Base-by-base conservation (phyloP, 2,797 vertebrate genomes). In the Gobio occitaniae region DNA sequence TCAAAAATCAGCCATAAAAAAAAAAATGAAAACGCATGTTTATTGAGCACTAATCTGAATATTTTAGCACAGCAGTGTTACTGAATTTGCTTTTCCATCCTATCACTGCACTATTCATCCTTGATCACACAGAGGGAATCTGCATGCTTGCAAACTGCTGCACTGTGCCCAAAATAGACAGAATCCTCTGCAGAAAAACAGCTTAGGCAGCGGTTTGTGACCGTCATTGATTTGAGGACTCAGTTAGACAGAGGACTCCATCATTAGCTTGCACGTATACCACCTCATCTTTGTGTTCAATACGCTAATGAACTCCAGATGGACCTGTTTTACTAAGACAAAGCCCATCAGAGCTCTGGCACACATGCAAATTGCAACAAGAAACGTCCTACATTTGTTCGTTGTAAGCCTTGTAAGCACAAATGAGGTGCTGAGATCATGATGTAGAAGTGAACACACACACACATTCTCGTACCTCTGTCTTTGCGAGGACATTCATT, bases 221-320 rank as follows among this genome's bases (percentile, higher is more conserved):
- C 66, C 75, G 54, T 48, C 84, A 81, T 77, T 82, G 88, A 86
- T 85, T 88, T 52, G 41, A 61, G 65, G 65, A 69, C 52, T 86
- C 84, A 47, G 71, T 56, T 38, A 85, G 69, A 66, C 68, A 54
- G 77, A 70, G 80, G 19, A 77, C 82, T 84, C 11, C 61, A 84
- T 84, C 61, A 77, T 83, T 83, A 75, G 12, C 77, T 47, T 0
- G 11, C n/a, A 44, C 2, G 3, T 47, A 44, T 16, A 65, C 25
- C 77, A 48, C 38, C 38, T 78, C 56, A 48, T 25, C 21, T 29
- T 17, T 9, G 11, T 15, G 21, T 83, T 83, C 81, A 76, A 76
- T 83, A 66, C 59, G 9, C 71, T 83, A 83, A 83, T 83, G 32
- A 76, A 66, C 81, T 75, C 70, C 59, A 63, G 44, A 75, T 44